Percentiles rank a stretch among this genome's conserved stretches.
Conservation (phyloP, 2,888 invertebrate genomes). For the Morpho deidamia region DNA sequence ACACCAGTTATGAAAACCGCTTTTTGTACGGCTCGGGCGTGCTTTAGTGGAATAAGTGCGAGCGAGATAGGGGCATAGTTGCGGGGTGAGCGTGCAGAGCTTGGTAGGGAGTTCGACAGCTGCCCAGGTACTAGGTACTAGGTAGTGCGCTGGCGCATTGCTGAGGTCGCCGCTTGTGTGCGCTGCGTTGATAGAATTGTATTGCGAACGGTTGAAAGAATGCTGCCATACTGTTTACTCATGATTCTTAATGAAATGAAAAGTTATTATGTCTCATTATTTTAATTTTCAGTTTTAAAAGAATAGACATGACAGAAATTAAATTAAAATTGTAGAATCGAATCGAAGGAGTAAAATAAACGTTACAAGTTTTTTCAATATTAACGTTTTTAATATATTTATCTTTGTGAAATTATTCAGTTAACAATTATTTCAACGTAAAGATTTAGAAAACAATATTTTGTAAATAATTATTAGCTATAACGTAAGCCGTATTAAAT, state of each 20-base stretch:
- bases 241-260: constrained; percentile 34
- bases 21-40: constrained; percentile 66
- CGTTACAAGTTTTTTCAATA: too few relatives aligned
- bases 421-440: too few relatives aligned
- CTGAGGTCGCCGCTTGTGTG: constrained; percentile 70
- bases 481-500: not conserved
- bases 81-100: constrained; percentile 56
- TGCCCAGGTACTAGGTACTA: constrained; percentile 77
- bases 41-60: constrained; percentile 56
- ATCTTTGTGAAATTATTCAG: too few relatives aligned
- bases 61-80: constrained; percentile 57
- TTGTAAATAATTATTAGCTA: too few relatives aligned
- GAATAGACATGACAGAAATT: not conserved
- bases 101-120: constrained; percentile 71
- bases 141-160: constrained; percentile 64
- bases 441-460: too few relatives aligned
- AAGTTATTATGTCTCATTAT: constrained; percentile 10
- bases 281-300: constrained; percentile 8
- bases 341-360: not conserved
- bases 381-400: too few relatives aligned
- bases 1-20: constrained; percentile 65
- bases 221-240: constrained; percentile 47
- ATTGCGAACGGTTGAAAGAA: constrained; percentile 52
- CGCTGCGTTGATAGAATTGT: constrained; percentile 64
- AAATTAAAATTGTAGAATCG: not conserved